Conservation (phyloP, 2,797 vertebrate species). For the Diglossa cyanea region DNA sequence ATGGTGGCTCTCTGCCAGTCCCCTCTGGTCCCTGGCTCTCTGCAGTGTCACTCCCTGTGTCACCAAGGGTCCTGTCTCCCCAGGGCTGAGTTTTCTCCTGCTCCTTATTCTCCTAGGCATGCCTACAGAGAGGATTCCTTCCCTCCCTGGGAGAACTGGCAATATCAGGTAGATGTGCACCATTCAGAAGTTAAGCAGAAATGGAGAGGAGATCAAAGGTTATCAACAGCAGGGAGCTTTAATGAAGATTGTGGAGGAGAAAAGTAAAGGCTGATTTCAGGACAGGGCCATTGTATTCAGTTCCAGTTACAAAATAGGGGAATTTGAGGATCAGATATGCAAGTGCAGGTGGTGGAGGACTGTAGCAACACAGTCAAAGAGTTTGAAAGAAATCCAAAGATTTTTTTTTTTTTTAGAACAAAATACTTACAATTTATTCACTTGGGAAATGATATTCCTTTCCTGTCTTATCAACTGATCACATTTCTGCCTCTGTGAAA, state of each 20-base stretch:
- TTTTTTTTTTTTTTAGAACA: background rate
- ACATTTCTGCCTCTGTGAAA: background rate
- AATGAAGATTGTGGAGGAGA: background rate
- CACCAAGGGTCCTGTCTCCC: background rate
- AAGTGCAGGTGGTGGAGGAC: background rate
- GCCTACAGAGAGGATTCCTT: background rate
- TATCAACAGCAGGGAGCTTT: background rate
- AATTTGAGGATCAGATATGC: constrained; percentile 22
- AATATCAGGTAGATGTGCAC: background rate
- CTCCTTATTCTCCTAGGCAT: background rate
- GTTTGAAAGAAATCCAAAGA: constrained; percentile 19
- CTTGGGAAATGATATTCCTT: constrained; percentile 20
- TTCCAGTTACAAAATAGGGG: background rate
- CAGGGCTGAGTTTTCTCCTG: background rate
- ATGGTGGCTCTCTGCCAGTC: fast-evolving
- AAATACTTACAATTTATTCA: constrained; percentile 6
- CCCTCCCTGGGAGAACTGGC: background rate
- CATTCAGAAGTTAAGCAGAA: constrained; percentile 16
- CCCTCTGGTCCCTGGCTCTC: background rate
- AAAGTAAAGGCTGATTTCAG: constrained; percentile 10
- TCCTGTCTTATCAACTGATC: constrained; percentile 4
- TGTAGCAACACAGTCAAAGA: constrained; percentile 17
- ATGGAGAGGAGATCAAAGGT: constrained; percentile 33
- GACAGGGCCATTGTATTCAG: background rate
- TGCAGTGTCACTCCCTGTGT: background rate